These are phyloP conservation scores for Pimephales promelas DNA, from an alignment of 2,113 vertebrate species.

Conservation along the genomic window DNA sequence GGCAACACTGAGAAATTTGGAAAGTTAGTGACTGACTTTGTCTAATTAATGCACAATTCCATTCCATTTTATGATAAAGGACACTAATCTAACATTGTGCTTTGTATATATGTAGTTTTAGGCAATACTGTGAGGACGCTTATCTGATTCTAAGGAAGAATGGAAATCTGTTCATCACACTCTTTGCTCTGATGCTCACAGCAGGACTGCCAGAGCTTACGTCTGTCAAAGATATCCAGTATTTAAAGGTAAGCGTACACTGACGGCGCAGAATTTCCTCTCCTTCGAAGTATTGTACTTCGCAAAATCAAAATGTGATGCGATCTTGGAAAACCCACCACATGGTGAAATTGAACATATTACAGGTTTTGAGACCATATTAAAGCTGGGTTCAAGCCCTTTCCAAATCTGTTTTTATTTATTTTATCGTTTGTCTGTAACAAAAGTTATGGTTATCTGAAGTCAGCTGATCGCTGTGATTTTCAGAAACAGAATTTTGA, in stretches of 20 bases:
- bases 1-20: conserved; percentile 97
- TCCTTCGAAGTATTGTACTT: too few species aligned
- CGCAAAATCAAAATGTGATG: too few species aligned
- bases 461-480: too few species aligned
- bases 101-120: conserved; percentile 80
- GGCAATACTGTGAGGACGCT: conserved; percentile 94
- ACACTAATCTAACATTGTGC: background rate
- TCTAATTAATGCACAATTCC: background rate
- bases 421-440: too few species aligned
- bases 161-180: conserved; percentile 96
- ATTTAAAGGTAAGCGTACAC: conserved; percentile 86
- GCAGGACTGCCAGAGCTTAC: conserved; percentile 96
- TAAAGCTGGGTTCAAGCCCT: too few species aligned
- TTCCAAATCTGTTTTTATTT: too few species aligned
- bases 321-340: too few species aligned
- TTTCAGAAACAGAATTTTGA: too few species aligned
- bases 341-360: too few species aligned
- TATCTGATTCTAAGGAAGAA: conserved; percentile 92
- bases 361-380: too few species aligned
- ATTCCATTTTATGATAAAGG: background rate
- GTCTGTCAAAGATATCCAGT: conserved; percentile 98
- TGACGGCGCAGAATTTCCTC: background rate
- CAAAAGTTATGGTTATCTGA: too few species aligned
- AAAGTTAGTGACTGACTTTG: conserved; percentile 66
- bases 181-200: conserved; percentile 98